Evolutionary conservation across 2,113 vertebrate species (phyloP), one percentile per base, ranked within the genome.

Genomic region (Eonycteris spelaea): DNA sequence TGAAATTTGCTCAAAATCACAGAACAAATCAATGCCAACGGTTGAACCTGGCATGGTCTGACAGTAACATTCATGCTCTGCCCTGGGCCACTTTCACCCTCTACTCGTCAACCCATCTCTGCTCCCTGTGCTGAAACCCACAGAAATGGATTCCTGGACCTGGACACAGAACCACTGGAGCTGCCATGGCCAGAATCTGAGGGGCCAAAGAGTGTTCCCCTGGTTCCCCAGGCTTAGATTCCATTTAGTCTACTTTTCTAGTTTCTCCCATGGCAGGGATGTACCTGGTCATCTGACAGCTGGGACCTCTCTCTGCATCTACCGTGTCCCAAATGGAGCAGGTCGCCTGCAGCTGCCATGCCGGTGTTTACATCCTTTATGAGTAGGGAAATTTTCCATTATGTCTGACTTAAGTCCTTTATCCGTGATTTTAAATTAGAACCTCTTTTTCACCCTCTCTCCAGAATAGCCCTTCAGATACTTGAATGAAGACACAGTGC

Each of bases 301-400:
- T 11, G 0, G 28, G 73, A 12, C 13, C 4, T 40, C 33, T 91
- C 28, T 85, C 33, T 5, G 5, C 1, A 18, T 6, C 55, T 2
- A 22, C 28, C 12, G 4, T 0, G 0, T 38, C 22, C 48, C 24
- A 19, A 19, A 7, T 48, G 28, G 9, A 45, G 8, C 45, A 24
- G 40, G 14, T 6, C 2, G 30, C 35, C 28, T 26, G 40, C 2
- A 33, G 19, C 19, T 1, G 3, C 35, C 40, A 55, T 14, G 3
- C 30, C 26, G 9, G 30, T 6, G 12, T 11, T 65, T 67, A 45
- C n/a, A 1, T 10, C 35, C 68, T 14, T 59, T 7, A 1, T 1
- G 16, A 73, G 55, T 0, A 61, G 38, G 18, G 15, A 21, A 18
- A 12, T 13, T 30, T 57, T 84, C 11, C 16, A 33, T 40, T 45